A percentile compares a stretch with the other conserved stretches of the same genome.
phyloP scores from a whole-genome alignment of 2,888 invertebrate species.

The Drosophila mayaguana region DNA sequence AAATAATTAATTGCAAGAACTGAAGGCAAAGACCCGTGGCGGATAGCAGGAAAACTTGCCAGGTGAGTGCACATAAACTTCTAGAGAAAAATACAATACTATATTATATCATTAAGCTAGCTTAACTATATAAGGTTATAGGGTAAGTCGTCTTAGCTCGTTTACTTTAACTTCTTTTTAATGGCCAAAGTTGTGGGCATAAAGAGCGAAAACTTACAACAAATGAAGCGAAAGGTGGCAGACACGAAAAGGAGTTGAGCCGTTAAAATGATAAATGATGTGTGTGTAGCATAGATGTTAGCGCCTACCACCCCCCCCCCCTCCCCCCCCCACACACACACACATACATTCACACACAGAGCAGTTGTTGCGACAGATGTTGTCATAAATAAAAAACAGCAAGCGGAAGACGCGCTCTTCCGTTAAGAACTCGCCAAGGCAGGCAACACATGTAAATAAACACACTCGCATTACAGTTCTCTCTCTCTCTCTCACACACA shows the following conservation, averaged over 20 bases:
- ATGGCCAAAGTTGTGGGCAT: slow-evolving; percentile 55
- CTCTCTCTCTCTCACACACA: slow-evolving; percentile 40
- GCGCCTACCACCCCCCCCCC: slow-evolving; percentile 52
- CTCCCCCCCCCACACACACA: slow-evolving; percentile 44
- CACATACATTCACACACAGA: slow-evolving; percentile 13
- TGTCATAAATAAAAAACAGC: slow-evolving; percentile 75
- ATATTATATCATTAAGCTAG: neutral
- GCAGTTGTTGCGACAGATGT: slow-evolving; percentile 74
- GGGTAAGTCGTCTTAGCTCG: neutral
- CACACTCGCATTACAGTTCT: slow-evolving; percentile 28
- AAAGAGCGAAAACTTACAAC: slow-evolving; percentile 45
- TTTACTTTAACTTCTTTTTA: slow-evolving; percentile 17
- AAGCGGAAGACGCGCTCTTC: slow-evolving; percentile 48
- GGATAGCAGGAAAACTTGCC: neutral
- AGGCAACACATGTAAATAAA: slow-evolving; percentile 72
- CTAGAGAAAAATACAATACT: neutral
- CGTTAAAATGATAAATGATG: slow-evolving; percentile 84
- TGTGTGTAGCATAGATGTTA: slow-evolving; percentile 71
- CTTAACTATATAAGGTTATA: neutral
- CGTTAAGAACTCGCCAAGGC: slow-evolving; percentile 21
- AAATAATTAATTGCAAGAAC: neutral
- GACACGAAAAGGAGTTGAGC: slow-evolving; percentile 59
- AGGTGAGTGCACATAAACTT: slow-evolving; percentile 31
- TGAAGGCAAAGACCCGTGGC: no score
- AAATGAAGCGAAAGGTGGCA: slow-evolving; percentile 43